These are phyloP conservation scores for Scotopteryx bipunctaria DNA, from an alignment of 2,888 invertebrate genomes.

Conservation along the genomic window DNA sequence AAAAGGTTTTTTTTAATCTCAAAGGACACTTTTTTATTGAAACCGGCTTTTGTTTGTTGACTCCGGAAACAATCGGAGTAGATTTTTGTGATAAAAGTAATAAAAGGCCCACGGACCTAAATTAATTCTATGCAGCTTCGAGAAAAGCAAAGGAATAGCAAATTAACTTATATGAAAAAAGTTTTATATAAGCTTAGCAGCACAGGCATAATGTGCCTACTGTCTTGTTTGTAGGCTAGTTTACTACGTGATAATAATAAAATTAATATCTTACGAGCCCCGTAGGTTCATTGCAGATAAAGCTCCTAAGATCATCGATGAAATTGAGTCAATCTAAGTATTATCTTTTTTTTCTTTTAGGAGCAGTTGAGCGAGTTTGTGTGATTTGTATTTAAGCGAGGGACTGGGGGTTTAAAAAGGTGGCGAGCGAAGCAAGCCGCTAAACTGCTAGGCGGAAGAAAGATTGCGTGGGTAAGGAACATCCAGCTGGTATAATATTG, in stretches of 20 bases:
- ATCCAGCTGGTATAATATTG: too few species aligned
- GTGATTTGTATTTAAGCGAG: too few species aligned
- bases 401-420: too few species aligned
- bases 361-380: too few species aligned
- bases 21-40: not conserved
- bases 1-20: not conserved
- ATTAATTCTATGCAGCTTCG: constrained; percentile 11
- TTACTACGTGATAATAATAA: not conserved
- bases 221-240: not conserved
- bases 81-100: constrained; percentile 4
- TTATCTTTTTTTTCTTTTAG: too few species aligned
- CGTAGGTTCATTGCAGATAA: too few species aligned
- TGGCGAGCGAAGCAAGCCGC: too few species aligned
- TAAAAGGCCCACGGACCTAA: constrained; percentile 3
- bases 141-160: constrained; percentile 7
- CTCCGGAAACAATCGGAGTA: not conserved
- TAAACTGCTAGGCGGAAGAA: too few species aligned
- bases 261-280: too few species aligned
- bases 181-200: constrained; percentile 11
- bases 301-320: too few species aligned
- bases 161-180: constrained; percentile 15
- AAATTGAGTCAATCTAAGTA: too few species aligned
- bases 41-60: not conserved
- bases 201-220: not conserved
- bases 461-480: too few species aligned